These are phyloP conservation scores for Podabrus alpinus DNA, from an alignment of 2,888 invertebrate species.

Conservation along the genomic window DNA sequence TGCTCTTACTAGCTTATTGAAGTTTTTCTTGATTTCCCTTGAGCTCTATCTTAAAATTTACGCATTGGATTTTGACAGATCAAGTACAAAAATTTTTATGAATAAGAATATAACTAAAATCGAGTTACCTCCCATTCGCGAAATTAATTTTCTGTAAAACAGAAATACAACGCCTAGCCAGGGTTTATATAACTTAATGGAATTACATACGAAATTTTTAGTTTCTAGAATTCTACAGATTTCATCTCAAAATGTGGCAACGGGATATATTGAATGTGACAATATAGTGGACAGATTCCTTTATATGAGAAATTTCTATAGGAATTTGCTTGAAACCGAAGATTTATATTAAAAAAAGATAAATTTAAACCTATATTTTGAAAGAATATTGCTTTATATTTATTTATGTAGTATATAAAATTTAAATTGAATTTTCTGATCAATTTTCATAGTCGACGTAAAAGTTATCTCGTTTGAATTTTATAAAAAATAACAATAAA, in stretches of 20 bases:
- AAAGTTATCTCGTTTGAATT: neutral
- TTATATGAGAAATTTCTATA: constrained; percentile 23
- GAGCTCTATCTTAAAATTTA: constrained; percentile 41
- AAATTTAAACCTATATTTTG: neutral
- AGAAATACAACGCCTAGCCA: constrained; percentile 15
- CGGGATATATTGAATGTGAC: constrained; percentile 38
- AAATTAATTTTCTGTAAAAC: neutral
- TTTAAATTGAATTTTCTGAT: neutral
- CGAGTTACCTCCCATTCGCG: neutral
- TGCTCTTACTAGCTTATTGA: constrained; percentile 43
- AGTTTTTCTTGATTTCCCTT: constrained; percentile 47
- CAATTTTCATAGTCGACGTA: neutral
- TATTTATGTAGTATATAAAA: neutral
- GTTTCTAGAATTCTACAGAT: constrained; percentile 25
- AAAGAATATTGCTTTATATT: neutral
- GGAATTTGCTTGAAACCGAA: constrained; percentile 14
- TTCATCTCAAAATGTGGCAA: constrained; percentile 30
- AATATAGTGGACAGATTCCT: constrained; percentile 36
- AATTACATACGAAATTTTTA: constrained; percentile 24
- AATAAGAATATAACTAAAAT: neutral
- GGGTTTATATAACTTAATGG: constrained; percentile 23
- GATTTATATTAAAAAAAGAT: constrained; percentile 15
- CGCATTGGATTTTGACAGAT: constrained; percentile 15
- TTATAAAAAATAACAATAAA: neutral
- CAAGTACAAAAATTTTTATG: constrained; percentile 12